These are phyloP conservation scores for Chascanopsetta lugubris DNA, from an alignment of 2,113 vertebrate genomes.

Conservation along the genomic window DNA sequence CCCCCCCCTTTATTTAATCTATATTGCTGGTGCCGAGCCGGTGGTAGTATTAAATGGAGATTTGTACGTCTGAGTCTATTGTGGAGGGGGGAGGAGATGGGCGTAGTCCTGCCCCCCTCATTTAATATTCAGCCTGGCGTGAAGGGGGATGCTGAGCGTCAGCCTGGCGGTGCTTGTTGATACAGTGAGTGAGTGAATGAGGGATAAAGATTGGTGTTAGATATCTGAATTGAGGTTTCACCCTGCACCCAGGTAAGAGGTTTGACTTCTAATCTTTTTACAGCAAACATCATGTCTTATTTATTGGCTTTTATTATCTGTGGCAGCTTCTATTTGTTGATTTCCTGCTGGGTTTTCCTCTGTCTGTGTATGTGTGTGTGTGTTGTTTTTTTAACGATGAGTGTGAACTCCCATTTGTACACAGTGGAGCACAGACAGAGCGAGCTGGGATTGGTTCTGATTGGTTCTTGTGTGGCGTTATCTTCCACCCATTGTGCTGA, in stretches of 20 bases:
- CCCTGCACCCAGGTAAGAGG: constrained; percentile 59
- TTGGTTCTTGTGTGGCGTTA: constrained; percentile 38
- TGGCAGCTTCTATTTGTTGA: not conserved
- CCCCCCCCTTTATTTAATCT: no score
- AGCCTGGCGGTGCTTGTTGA: constrained; percentile 66
- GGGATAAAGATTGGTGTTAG: constrained; percentile 38
- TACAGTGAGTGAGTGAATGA: constrained; percentile 51
- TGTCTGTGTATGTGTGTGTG: not conserved
- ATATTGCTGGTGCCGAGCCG: constrained; percentile 16
- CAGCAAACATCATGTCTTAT: not conserved
- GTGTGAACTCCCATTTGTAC: constrained; percentile 23
- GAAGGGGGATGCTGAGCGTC: constrained; percentile 66
- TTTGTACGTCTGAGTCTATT: constrained; percentile 55
- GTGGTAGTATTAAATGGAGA: constrained; percentile 45
- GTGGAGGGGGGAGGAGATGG: constrained; percentile 63
- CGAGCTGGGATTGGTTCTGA: constrained; percentile 50
- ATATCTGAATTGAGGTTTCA: constrained; percentile 19
- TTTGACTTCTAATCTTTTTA: not conserved
- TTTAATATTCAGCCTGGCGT: constrained; percentile 77
- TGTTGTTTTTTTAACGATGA: constrained; percentile 11
- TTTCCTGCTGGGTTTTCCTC: constrained; percentile 1
- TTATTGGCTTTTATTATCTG: not conserved
- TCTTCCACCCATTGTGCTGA: constrained; percentile 62
- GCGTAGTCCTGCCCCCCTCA: constrained; percentile 71
- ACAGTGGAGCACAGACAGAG: not conserved